Base-by-base conservation (phyloP, 1,140 invertebrate species). In the Zeugodacus cucurbitae region DNA sequence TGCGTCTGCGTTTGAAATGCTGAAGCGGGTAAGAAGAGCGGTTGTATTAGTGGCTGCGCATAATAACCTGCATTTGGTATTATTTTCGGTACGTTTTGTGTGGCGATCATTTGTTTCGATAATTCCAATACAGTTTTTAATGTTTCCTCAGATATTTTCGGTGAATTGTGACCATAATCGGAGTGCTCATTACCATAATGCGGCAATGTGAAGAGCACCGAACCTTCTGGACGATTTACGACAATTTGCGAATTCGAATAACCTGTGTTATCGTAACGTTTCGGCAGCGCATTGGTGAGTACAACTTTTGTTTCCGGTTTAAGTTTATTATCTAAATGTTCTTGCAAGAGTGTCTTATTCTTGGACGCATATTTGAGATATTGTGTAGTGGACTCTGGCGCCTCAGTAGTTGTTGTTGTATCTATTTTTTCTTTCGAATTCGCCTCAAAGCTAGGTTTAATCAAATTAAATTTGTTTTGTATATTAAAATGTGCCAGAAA, bases 161-260 rank as follows among this genome's bases (percentile, higher is more conserved):
- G 92, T 48, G 91, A 88, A 57, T 90, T 89, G 41, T 90, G 90
- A 14, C 90, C 90, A 64, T 91, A 90, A 59, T 57, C 37, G 41
- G 48, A 74, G n/a, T 88, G 87, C 20, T 88, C 54, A 86, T 78
- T 3, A 10, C 34, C 90, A 3, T 90, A 90, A 7, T 62, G 64
- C 0, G 93, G 91, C 2, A 93, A 78, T 11, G 90, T 91, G 54
- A 93, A 93, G 57, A 93, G 89, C 4, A 93, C 93, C 0, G 93
- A 93, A 0, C 93, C 93, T 87, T 93, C 93, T 0, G 93, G 93
- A 0, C 91, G 90, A 90, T 93, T 93, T 0, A 93, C 93, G 5
- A 93, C 93, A 89, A 93, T 93, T 78, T 93, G 93, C 0, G 93
- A 93, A 78, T 92, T 93, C 10, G 90, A 89, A 89, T 93, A 92